Evolutionary conservation across 1,140 invertebrate genomes (phyloP).

Genomic region (Danaus plexippus): DNA sequence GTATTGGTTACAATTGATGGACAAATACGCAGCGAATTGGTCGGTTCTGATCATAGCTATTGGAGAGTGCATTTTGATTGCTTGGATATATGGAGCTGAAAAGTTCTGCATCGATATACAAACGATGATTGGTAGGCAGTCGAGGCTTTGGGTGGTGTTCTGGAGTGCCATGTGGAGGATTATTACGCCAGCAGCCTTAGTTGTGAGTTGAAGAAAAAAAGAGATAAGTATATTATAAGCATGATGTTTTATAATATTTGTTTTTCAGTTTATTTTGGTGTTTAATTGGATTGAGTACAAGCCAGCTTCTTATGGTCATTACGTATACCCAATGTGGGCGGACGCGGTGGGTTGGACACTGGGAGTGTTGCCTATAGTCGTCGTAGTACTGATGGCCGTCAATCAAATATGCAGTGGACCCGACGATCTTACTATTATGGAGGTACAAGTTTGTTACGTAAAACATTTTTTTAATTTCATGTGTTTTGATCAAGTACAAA

Average conservation of each 20-base stretch:
- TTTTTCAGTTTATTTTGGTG: constrained; percentile 80
- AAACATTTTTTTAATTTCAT: too few species aligned
- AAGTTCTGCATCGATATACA: constrained; percentile 85
- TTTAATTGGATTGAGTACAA: constrained; percentile 89
- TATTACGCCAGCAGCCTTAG: constrained; percentile 82
- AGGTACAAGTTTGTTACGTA: constrained; percentile 42
- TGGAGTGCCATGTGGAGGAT: constrained; percentile 88
- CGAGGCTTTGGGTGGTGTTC: constrained; percentile 80
- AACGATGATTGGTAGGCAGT: constrained; percentile 83
- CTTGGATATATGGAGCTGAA: constrained; percentile 88
- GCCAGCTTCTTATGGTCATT: constrained; percentile 80
- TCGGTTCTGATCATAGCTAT: constrained; percentile 88
- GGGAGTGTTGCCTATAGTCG: constrained; percentile 79
- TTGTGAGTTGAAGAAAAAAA: constrained; percentile 54
- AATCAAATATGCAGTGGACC: constrained; percentile 74
- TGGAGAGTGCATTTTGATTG: constrained; percentile 82
- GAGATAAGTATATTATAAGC: constrained; percentile 4
- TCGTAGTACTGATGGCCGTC: constrained; percentile 79
- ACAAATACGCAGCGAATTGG: constrained; percentile 90
- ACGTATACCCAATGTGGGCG: constrained; percentile 84
- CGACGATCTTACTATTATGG: constrained; percentile 70
- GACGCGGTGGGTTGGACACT: constrained; percentile 85
- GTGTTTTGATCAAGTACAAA: too few species aligned
- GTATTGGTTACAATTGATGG: constrained; percentile 89
- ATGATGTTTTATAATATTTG: constrained; percentile 2